Percentiles rank a stretch among this genome's conserved stretches.
Evolutionary conservation across 2,888 invertebrate genomes (phyloP).

Genomic region (Argyresthia goedartella): DNA sequence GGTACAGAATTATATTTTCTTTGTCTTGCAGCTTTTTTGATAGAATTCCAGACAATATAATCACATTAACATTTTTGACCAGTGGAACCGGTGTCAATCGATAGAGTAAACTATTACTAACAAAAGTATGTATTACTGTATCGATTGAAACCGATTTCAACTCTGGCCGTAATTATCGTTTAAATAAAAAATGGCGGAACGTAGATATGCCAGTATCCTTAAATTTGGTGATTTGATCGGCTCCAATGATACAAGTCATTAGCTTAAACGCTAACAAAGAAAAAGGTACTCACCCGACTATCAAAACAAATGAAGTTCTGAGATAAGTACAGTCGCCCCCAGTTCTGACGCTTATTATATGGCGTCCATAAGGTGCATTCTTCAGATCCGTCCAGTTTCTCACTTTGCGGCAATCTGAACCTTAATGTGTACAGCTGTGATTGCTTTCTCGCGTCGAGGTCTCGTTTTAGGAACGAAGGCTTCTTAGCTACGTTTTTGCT

Average conservation of each 20-base stretch:
- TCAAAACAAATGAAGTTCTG: conserved; percentile 96
- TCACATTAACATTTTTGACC: no score
- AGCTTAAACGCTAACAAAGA: neutral
- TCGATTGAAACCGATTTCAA: no score
- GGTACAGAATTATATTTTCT: no score
- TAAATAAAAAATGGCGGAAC: no score
- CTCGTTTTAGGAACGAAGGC: conserved; percentile 92
- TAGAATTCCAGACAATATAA: no score
- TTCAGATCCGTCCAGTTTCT: conserved; percentile 95
- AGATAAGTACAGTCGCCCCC: conserved; percentile 92
- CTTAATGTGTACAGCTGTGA: conserved; percentile 90
- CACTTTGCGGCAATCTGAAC: conserved; percentile 87
- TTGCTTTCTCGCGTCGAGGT: conserved; percentile 94
- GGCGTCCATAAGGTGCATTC: conserved; percentile 95
- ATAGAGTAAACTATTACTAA: no score
- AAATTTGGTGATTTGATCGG: no score
- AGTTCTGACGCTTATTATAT: conserved; percentile 90
- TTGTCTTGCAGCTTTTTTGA: no score
- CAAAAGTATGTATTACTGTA: no score
- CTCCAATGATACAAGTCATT: neutral
- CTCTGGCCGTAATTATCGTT: no score
- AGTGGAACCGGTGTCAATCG: no score
- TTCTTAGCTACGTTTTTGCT: conserved; percentile 92
- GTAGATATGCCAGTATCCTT: no score
- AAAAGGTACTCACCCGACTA: conserved; percentile 81